Conservation (phyloP, 2,888 invertebrate genomes). For the Danaus chrysippus region DNA sequence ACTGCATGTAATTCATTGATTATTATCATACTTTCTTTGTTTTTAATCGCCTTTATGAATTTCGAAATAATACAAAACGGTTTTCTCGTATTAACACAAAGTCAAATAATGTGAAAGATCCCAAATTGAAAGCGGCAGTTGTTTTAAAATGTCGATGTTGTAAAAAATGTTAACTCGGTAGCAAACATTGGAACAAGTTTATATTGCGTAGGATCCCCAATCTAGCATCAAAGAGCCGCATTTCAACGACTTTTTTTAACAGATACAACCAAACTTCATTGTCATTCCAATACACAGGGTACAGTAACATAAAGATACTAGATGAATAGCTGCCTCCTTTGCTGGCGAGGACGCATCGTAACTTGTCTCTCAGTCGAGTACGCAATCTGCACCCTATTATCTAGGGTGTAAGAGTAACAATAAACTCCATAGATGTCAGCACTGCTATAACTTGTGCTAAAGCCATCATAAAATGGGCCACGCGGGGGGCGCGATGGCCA, state of each 20-base stretch:
- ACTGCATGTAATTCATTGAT: no score
- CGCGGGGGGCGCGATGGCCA: constrained; percentile 50
- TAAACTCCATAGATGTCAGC: not conserved
- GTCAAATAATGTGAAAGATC: not conserved
- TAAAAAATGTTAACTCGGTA: constrained; percentile 1
- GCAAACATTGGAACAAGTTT: constrained; percentile 5
- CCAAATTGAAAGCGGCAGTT: not conserved
- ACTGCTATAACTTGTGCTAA: constrained; percentile 35
- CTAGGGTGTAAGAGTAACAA: constrained; percentile 15
- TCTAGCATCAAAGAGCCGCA: constrained; percentile 13
- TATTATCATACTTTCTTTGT: no score
- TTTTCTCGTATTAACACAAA: not conserved
- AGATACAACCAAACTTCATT: constrained; percentile 29
- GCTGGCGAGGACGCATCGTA: constrained; percentile 29
- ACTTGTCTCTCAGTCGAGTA: constrained; percentile 16
- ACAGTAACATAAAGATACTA: constrained; percentile 57
- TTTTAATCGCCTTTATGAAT: no score
- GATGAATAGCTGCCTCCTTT: constrained; percentile 44
- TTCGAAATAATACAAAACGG: no score
- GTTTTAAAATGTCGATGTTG: not conserved
- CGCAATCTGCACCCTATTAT: not conserved
- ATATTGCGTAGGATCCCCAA: constrained; percentile 7
- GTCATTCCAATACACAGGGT: constrained; percentile 37
- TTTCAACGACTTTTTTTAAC: constrained; percentile 30
- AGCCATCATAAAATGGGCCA: constrained; percentile 49